Percentiles rank a stretch among this genome's conserved stretches.
These are phyloP conservation scores for Temnothorax unifasciatus DNA, from an alignment of 2,888 invertebrate species.

Conservation along the genomic window DNA sequence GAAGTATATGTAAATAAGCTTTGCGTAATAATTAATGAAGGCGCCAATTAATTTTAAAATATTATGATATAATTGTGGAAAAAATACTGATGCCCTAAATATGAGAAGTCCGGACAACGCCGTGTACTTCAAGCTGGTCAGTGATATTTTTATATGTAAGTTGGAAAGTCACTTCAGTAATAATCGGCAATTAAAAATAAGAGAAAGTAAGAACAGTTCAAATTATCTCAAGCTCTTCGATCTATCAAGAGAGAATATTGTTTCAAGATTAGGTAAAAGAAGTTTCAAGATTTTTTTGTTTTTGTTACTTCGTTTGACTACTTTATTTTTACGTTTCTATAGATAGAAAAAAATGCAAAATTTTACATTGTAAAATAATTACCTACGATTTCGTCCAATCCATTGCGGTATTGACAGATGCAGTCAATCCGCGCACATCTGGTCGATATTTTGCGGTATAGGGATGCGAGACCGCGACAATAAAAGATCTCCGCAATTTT, in stretches of 20 bases:
- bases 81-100: too few species aligned
- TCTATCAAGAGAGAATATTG: neutral
- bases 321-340: neutral
- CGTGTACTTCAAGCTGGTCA: too few species aligned
- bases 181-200: neutral
- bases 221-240: neutral
- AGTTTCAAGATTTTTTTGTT: neutral
- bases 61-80: too few species aligned
- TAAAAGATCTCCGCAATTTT: slow-evolving; percentile 36
- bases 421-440: slow-evolving; percentile 66
- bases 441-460: slow-evolving; percentile 48
- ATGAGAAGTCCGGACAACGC: too few species aligned
- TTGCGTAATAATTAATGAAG: too few species aligned
- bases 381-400: slow-evolving; percentile 21
- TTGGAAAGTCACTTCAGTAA: neutral
- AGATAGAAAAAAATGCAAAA: neutral
- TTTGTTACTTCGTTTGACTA: neutral
- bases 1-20: too few species aligned
- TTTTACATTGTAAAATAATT: slow-evolving; percentile 6
- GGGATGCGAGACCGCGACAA: slow-evolving; percentile 7
- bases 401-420: slow-evolving; percentile 43
- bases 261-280: neutral
- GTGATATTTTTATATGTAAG: neutral
- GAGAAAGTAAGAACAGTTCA: neutral
- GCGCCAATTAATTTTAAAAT: too few species aligned